Conservation (phyloP, 1,140 invertebrate genomes). For the Varroa destructor region DNA sequence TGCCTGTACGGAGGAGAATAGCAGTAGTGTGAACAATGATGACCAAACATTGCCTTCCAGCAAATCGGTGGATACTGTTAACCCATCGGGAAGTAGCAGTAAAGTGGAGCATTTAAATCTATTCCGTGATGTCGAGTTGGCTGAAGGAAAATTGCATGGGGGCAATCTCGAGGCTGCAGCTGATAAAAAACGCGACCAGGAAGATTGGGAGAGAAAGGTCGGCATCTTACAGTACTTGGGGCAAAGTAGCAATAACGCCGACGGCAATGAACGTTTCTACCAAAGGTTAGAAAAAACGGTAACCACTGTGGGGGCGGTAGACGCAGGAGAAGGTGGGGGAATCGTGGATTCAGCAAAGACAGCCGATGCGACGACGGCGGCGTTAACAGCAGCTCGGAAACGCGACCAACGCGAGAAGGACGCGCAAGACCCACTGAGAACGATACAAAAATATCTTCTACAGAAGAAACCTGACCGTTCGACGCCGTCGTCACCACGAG, state of each 20-base stretch:
- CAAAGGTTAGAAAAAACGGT: constrained; percentile 31
- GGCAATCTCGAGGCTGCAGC: constrained; percentile 72
- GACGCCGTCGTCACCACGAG: not conserved
- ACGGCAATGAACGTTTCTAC: constrained; percentile 29
- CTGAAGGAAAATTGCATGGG: constrained; percentile 32
- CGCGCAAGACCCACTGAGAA: constrained; percentile 56
- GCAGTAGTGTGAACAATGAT: not conserved
- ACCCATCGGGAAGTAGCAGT: constrained; percentile 42
- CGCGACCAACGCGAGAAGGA: constrained; percentile 38
- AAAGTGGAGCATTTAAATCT: constrained; percentile 35
- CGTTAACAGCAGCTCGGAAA: not conserved
- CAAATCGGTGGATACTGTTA: not conserved
- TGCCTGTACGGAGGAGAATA: not conserved
- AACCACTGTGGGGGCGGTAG: not conserved
- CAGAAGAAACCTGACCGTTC: not conserved
- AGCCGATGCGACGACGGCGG: constrained; percentile 34
- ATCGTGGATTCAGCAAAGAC: not conserved
- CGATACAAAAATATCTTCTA: constrained; percentile 47
- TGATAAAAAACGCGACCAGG: constrained; percentile 78
- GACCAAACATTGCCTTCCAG: not conserved
- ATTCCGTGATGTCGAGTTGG: constrained; percentile 28
- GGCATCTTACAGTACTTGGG: constrained; percentile 89
- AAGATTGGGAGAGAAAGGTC: constrained; percentile 94
- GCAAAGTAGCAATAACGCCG: constrained; percentile 72
- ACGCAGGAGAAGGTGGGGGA: constrained; percentile 7